Conservation (phyloP, 1,140 invertebrate genomes). For the Drosophila rhopaloa region DNA sequence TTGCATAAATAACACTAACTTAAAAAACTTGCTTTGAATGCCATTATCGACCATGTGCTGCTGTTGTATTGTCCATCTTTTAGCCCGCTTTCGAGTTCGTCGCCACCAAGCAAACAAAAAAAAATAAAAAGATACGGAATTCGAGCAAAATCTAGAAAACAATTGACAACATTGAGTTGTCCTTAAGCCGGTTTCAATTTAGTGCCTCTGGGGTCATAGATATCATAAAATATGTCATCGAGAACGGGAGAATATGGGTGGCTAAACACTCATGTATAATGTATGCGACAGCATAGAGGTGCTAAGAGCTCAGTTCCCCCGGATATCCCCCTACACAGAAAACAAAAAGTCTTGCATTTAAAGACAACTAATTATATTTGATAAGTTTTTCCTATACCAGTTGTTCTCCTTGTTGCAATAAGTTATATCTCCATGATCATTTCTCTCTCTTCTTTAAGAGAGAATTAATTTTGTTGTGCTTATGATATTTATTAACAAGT, state of each 20-base stretch:
- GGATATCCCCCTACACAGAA: constrained; percentile 17
- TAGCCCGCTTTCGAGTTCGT: constrained; percentile 60
- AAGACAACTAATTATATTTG: too few relatives aligned
- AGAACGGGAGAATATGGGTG: constrained; percentile 15
- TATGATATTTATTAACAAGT: neutral
- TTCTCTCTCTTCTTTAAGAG: too few relatives aligned
- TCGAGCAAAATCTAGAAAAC: constrained; percentile 37
- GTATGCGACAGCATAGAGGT: constrained; percentile 27
- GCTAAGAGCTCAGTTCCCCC: neutral
- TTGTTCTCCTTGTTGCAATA: too few relatives aligned
- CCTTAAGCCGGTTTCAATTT: constrained; percentile 70
- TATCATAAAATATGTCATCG: constrained; percentile 65
- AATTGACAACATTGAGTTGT: constrained; percentile 63
- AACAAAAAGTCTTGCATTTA: constrained; percentile 1
- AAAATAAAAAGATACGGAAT: constrained; percentile 38
- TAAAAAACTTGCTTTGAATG: constrained; percentile 79
- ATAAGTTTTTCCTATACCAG: too few relatives aligned
- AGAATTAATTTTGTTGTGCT: neutral
- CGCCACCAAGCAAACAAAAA: constrained; percentile 34
- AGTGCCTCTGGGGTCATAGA: constrained; percentile 59
- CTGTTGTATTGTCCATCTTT: constrained; percentile 30
- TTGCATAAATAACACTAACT: constrained; percentile 80
- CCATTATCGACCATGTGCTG: constrained; percentile 39
- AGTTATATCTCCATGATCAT: too few relatives aligned
- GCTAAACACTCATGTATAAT: constrained; percentile 42